Evolutionary conservation across 2,113 vertebrate species (phyloP), one percentile per base, ranked within the genome.

Genomic region (Alexandromys fortis): DNA sequence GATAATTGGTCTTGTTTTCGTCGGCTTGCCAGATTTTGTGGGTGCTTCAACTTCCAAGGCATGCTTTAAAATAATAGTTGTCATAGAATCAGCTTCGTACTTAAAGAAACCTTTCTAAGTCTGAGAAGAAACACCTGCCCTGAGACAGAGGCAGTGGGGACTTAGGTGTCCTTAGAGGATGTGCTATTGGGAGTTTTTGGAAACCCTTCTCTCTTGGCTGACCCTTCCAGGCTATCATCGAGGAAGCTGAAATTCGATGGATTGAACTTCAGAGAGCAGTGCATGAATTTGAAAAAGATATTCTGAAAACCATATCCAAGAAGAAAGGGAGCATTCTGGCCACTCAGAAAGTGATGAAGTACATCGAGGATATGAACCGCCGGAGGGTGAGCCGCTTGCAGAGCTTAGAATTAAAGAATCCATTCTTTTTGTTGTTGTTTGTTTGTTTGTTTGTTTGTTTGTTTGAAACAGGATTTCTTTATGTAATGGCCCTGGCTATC

Each of bases 271-370:
- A 98, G 97, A 98, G 93, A 96, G 98, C 97, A 26, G 67, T 65
- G 11, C 65, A 95, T 1, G 98, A 99, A 9, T 99, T 99, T 98
- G 98, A 99, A 77, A 98, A 97, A 52, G 98, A 98, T 55, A 95
- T 99, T 11, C 86, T 97, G 82, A 98, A 96, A 90, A 97, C 95
- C 10, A 95, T 97, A 67, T 97, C 97, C 92, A 98, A 97, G 88
- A 98, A 98, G 96, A 98, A 97, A 95, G 98, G 98, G 24, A 98
- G 96, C n/a, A 97, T 98, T 89, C 67, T 96, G 35, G 98, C 98
- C 90, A 97, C 97, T 42, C 98, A 99, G 81, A 99, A 98, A 94
- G 91, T 99, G 90, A 96, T 98, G 94, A 98, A 98, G 81, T 99
- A 99, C 96, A 92, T 99, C 6, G 98, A 99, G 86, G 98, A 99